Conservation (phyloP, 2,888 invertebrate genomes). For the Drosophila flavopinicola region DNA sequence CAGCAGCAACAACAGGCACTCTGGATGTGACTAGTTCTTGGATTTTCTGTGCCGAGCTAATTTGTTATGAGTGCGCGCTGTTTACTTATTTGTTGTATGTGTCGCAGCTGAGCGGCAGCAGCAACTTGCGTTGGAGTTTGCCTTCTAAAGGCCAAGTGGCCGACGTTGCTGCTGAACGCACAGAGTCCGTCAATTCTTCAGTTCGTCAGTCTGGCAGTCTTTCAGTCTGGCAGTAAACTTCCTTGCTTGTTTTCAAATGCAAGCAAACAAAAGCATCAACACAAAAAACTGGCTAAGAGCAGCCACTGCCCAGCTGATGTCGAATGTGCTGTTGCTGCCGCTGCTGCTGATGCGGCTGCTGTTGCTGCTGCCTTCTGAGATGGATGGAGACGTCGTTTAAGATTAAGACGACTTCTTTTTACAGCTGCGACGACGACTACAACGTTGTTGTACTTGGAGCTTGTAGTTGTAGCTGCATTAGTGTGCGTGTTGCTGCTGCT, state of each 20-base stretch:
- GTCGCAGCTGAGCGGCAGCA: slow-evolving; percentile 48
- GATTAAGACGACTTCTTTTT: slow-evolving; percentile 81
- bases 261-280: slow-evolving; percentile 60
- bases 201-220: slow-evolving; percentile 60
- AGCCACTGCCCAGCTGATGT: slow-evolving; percentile 63
- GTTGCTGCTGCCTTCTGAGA: slow-evolving; percentile 61
- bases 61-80: slow-evolving; percentile 63
- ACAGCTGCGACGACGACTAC: slow-evolving; percentile 61
- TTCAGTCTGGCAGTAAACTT: slow-evolving; percentile 53
- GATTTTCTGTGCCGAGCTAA: slow-evolving; percentile 67
- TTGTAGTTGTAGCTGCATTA: slow-evolving; percentile 41
- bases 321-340: slow-evolving; percentile 15
- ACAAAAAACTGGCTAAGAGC: slow-evolving; percentile 71
- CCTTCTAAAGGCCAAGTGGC: slow-evolving; percentile 60
- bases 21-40: slow-evolving; percentile 40
- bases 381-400: slow-evolving; percentile 81
- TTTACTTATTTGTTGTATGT: slow-evolving; percentile 59
- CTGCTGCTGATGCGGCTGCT: slow-evolving; percentile 25
- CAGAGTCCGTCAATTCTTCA: slow-evolving; percentile 55
- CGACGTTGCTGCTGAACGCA: slow-evolving; percentile 7
- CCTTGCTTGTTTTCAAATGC: slow-evolving; percentile 75
- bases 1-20: slow-evolving; percentile 13
- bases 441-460: slow-evolving; percentile 47
- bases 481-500: slow-evolving; percentile 46
- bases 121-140: slow-evolving; percentile 57